Conservation (phyloP, 2,888 invertebrate species). For the Gastracanthus pulcherrimus region DNA sequence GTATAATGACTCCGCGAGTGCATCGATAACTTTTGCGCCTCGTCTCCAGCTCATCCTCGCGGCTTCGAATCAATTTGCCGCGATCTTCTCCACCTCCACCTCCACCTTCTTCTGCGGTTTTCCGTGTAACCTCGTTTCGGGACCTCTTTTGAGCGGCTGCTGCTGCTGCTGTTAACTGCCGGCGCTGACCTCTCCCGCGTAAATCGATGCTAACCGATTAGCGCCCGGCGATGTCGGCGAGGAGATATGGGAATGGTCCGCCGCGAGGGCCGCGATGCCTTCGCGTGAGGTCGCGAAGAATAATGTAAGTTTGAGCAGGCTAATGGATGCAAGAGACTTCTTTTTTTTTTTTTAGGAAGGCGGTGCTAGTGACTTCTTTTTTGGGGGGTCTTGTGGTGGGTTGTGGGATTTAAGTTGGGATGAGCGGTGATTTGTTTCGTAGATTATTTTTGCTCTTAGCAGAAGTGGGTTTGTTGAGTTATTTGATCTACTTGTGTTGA, state of each 20-base stretch:
- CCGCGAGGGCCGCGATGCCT: neutral
- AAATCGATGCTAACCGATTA: conserved; percentile 52
- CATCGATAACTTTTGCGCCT: conserved; percentile 27
- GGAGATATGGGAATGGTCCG: neutral
- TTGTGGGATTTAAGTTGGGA: too few species aligned
- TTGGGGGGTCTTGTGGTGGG: too few species aligned
- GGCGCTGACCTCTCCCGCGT: conserved; percentile 31
- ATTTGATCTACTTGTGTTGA: too few species aligned
- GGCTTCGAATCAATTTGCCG: conserved; percentile 48
- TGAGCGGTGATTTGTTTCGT: too few species aligned
- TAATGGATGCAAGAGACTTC: neutral
- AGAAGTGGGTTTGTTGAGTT: too few species aligned
- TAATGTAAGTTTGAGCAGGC: neutral
- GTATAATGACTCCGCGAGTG: neutral
- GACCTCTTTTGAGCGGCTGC: conserved; percentile 23
- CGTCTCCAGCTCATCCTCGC: neutral
- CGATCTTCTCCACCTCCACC: conserved; percentile 14
- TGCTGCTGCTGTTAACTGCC: neutral
- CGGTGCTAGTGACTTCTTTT: neutral
- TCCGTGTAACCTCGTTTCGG: conserved; percentile 47
- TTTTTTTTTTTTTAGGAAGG: neutral
- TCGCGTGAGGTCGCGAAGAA: neutral
- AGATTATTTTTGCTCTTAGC: too few species aligned
- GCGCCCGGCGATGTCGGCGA: conserved; percentile 26
- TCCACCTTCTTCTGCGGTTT: conserved; percentile 52